Evolutionary conservation across 1,140 invertebrate genomes (phyloP).

Genomic region (Sipha flava): DNA sequence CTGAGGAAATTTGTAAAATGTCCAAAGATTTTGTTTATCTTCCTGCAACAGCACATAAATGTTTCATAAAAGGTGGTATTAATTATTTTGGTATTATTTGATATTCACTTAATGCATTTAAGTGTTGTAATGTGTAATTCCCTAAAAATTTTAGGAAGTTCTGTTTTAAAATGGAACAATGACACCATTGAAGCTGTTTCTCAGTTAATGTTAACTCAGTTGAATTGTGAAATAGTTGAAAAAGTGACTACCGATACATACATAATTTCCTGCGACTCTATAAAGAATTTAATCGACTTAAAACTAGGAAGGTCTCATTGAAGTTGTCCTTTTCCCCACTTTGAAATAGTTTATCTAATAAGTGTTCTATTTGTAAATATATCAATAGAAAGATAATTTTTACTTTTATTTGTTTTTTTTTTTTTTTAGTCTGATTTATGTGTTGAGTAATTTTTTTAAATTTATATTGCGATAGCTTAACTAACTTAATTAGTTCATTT

Average conservation of each 20-base stretch:
- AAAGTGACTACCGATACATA: background rate
- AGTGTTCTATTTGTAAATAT: no score
- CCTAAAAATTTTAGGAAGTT: background rate
- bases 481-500: no score
- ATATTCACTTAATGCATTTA: background rate
- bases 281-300: background rate
- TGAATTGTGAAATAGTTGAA: background rate
- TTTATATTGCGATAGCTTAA: no score
- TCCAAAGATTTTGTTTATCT: background rate
- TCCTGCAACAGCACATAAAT: background rate
- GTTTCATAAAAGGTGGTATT: background rate
- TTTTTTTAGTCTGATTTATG: no score
- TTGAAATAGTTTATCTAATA: no score
- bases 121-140: background rate
- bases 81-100: background rate
- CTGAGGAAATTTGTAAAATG: background rate
- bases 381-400: no score
- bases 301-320: no score
- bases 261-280: background rate
- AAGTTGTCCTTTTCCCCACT: no score
- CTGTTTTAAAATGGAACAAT: background rate
- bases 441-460: no score
- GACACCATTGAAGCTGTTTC: background rate
- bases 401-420: no score
- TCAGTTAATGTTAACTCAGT: background rate